Evolutionary conservation across 2,888 invertebrate species (phyloP).

Genomic region (Philonicus albiceps): DNA sequence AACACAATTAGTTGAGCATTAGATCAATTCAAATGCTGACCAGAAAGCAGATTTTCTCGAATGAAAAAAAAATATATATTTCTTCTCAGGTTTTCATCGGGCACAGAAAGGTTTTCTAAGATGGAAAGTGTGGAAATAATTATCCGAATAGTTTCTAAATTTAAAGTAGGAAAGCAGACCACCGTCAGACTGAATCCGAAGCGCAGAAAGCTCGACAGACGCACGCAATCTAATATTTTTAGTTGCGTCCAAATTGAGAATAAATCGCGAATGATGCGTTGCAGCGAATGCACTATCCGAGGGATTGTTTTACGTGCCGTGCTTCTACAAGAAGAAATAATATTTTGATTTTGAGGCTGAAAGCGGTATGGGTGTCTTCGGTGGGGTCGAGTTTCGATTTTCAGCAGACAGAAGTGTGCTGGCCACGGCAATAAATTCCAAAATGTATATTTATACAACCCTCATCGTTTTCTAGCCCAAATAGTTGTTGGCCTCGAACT

Average conservation of each 20-base stretch:
- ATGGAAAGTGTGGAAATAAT: slow-evolving; percentile 35
- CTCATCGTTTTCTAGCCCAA: not conserved
- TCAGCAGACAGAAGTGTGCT: not conserved
- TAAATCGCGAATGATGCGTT: not conserved
- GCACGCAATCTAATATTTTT: not conserved
- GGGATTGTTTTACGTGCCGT: not conserved
- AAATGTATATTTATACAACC: not conserved
- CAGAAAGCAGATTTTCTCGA: not conserved
- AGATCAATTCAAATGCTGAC: not conserved
- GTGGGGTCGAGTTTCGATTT: not conserved
- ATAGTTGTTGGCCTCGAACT: not conserved
- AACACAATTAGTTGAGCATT: not conserved
- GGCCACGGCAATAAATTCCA: not conserved
- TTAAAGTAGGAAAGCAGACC: slow-evolving; percentile 1
- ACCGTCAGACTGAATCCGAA: not conserved
- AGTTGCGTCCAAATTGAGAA: not conserved
- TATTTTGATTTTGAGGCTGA: not conserved
- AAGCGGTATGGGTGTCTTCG: not conserved
- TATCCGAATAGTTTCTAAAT: slow-evolving; percentile 24
- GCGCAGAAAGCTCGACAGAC: not conserved
- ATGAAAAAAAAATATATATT: not conserved
- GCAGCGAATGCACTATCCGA: not conserved
- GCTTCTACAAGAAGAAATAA: not conserved
- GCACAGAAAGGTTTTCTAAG: not conserved
- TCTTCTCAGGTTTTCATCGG: not conserved